These are phyloP conservation scores for Acanthochromis polyacanthus DNA, from an alignment of 2,113 vertebrate species.

Conservation along the genomic window DNA sequence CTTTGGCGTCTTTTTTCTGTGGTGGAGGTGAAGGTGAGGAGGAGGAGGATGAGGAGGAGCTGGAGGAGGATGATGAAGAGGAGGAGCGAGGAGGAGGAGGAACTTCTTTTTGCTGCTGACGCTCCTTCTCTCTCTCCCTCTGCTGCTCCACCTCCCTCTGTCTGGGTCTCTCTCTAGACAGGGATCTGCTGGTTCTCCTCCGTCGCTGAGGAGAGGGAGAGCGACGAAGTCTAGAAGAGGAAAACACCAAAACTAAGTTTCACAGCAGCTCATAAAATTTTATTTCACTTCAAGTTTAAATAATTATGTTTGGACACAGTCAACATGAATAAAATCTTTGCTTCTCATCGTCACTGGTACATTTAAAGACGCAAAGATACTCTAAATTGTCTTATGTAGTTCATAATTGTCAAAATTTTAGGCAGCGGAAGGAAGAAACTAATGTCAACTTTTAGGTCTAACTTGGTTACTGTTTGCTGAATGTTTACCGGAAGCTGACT, in stretches of 20 bases:
- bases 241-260: neutral
- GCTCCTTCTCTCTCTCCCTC: conserved; percentile 40
- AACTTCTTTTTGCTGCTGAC: conserved; percentile 42
- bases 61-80: conserved; percentile 72
- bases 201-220: conserved; percentile 73
- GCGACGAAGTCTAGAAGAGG: conserved; percentile 64
- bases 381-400: no score
- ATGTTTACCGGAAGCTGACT: no score
- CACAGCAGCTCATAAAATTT: neutral
- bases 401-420: no score
- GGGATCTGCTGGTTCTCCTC: conserved; percentile 74
- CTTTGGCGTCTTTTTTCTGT: conserved; percentile 43
- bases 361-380: no score
- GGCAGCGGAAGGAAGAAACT: no score
- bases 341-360: no score
- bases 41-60: conserved; percentile 74
- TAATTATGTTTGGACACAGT: no score
- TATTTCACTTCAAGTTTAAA: no score
- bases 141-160: conserved; percentile 57
- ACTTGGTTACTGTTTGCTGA: no score
- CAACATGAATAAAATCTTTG: no score
- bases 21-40: conserved; percentile 64
- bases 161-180: conserved; percentile 64
- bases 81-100: conserved; percentile 72
- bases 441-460: no score